phyloP scores from a whole-genome alignment of 2,888 invertebrate genomes.

The Platerodrilus igneus region DNA sequence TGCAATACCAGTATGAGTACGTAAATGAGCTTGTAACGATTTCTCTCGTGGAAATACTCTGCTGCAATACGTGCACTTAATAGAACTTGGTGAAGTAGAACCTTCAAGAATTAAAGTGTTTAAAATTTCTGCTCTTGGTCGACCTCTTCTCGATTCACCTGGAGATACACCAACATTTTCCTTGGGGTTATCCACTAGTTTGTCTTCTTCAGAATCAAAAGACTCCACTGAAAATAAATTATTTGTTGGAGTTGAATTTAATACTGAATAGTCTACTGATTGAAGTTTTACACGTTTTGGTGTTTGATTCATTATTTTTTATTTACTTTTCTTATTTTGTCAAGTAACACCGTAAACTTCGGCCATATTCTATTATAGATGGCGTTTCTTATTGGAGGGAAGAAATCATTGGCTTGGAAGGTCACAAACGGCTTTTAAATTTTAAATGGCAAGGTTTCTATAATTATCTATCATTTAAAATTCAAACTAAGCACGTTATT shows the following conservation, averaged over 20 bases:
- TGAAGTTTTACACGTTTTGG: slow-evolving; percentile 27
- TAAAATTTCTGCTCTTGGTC: slow-evolving; percentile 67
- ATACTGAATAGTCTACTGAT: slow-evolving; percentile 18
- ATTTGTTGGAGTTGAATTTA: slow-evolving; percentile 24
- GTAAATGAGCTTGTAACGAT: slow-evolving; percentile 64
- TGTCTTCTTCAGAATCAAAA: slow-evolving; percentile 25
- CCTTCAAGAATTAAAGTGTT: slow-evolving; percentile 65
- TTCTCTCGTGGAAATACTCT: slow-evolving; percentile 73
- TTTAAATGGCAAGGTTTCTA: slow-evolving; percentile 24
- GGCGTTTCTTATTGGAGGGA: slow-evolving; percentile 31
- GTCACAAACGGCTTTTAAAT: slow-evolving; percentile 27
- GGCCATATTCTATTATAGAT: slow-evolving; percentile 26
- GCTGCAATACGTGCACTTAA: slow-evolving; percentile 66
- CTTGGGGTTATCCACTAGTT: slow-evolving; percentile 28
- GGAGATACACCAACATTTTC: slow-evolving; percentile 33
- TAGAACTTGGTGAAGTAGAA: slow-evolving; percentile 62
- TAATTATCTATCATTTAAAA: too few relatives aligned
- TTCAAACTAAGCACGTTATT: too few relatives aligned
- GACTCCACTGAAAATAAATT: slow-evolving; percentile 21
- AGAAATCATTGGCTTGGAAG: slow-evolving; percentile 19
- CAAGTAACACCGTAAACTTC: slow-evolving; percentile 26
- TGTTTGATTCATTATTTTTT: slow-evolving; percentile 28
- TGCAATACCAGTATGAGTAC: slow-evolving; percentile 64
- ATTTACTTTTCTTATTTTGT: slow-evolving; percentile 19
- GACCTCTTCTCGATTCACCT: slow-evolving; percentile 55